Base-by-base conservation (phyloP, 2,888 invertebrate genomes). In the Cephus pygmeus region DNA sequence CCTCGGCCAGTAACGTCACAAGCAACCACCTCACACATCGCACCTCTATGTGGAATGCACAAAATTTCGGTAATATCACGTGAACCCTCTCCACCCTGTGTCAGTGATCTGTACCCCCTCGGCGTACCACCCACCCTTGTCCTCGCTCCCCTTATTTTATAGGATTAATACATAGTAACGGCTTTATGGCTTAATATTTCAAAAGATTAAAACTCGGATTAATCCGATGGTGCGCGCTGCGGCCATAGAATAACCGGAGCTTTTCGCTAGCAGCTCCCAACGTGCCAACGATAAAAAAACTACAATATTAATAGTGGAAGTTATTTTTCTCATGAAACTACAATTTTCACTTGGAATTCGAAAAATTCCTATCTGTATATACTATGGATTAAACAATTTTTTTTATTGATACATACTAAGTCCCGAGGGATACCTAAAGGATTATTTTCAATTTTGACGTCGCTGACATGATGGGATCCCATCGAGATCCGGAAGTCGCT, bases 41-140 rank as follows among this genome's bases (percentile, higher is more conserved):
- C 69, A 79, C 84, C 81, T 83, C 85, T 85, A 86, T 87, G 83
- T 87, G 88, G 87, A 87, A 89, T 88, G 86, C 83, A 85, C 86
- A 85, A 88, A 88, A 88, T 89, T 88, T 87, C 84, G 85, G 86
- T 88, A 88, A 88, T 87, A 88, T 87, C 83, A 83, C 85, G 81
- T 75, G 77, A 79, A 74, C 78, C 75, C 34, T 73, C 73, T 82
- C 79, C 77, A 74, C n/a, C 31, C 12, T 30, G 11, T 74, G 35
- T 34, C 74, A 23, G 23, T 34, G 74, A 23, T 30, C 30, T 31
- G 23, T 9, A 71, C 71, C 30, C 11, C 23, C 71, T 34, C 30
- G 9, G 12, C 23, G 23, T 2, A n/a, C 74, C 74, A 30, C 11
- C 74, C 12, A 74, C 35, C 74, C 74, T 12, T 35, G 33, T 34